Evolutionary conservation across 2,888 invertebrate species (phyloP).

Genomic region (Trissonchulus sp.): DNA sequence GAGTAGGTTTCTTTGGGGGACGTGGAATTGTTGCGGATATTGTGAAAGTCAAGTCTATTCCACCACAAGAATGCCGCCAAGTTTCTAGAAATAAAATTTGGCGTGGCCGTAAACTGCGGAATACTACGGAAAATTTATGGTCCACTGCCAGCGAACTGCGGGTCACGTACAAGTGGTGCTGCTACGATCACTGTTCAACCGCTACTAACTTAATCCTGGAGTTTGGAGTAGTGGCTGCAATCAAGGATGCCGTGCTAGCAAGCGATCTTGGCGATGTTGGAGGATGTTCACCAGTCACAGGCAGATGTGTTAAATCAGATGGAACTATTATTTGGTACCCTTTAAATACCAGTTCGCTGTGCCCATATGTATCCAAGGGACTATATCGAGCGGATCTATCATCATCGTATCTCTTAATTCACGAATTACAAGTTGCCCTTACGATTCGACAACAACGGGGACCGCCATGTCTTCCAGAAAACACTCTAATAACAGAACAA

Average conservation of each 20-base stretch:
- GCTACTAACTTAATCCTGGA: background rate
- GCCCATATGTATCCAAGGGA: background rate
- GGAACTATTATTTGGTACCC: background rate
- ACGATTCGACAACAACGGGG: background rate
- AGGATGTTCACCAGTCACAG: background rate
- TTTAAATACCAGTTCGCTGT: background rate
- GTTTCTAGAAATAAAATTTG: background rate
- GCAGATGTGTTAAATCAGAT: background rate
- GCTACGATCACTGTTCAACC: background rate
- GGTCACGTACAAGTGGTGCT: background rate
- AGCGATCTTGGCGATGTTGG: constrained; percentile 12
- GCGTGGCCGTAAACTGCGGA: background rate
- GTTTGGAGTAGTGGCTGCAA: background rate
- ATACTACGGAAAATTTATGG: background rate
- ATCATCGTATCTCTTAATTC: background rate
- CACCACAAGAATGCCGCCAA: background rate
- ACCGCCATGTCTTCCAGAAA: background rate
- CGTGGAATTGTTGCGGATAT: background rate
- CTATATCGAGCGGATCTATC: background rate
- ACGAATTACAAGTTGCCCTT: background rate
- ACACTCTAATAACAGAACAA: background rate
- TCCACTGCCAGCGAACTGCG: background rate
- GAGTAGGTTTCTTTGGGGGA: background rate
- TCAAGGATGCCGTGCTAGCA: background rate
- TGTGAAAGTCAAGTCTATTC: background rate